phyloP scores from a whole-genome alignment of 2,113 vertebrate genomes.

The Lagenorhynchus albirostris region DNA sequence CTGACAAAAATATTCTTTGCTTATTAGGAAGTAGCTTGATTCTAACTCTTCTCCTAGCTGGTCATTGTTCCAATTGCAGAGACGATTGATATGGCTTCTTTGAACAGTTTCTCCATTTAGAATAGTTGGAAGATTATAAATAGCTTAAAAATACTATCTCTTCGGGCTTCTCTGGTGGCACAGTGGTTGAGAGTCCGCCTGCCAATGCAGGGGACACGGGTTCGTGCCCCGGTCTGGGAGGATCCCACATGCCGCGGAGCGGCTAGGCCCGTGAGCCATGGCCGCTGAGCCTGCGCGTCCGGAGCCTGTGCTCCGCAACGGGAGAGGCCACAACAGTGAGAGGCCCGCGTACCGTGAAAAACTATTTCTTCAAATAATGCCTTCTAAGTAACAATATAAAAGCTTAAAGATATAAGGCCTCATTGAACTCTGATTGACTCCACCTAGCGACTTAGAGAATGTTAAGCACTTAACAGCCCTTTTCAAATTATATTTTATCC shows the following conservation, averaged over 20 bases:
- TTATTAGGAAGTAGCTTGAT: constrained; percentile 7
- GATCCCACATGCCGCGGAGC: too few relatives aligned
- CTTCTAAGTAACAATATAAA: neutral
- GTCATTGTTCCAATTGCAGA: neutral
- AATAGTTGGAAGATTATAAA: neutral
- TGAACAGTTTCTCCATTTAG: constrained; percentile 15
- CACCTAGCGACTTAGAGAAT: constrained; percentile 2
- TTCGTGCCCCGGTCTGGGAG: too few relatives aligned
- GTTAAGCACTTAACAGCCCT: neutral
- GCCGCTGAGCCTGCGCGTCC: too few relatives aligned
- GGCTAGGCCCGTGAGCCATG: too few relatives aligned
- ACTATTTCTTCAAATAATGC: constrained; percentile 1
- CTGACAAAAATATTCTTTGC: constrained; percentile 15
- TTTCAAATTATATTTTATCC: constrained; percentile 47
- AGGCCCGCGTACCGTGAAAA: too few relatives aligned
- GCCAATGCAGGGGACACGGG: too few relatives aligned
- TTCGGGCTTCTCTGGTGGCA: neutral
- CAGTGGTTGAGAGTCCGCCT: too few relatives aligned
- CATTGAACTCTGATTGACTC: neutral
- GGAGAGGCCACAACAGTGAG: too few relatives aligned
- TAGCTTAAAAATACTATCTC: neutral
- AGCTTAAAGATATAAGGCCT: neutral
- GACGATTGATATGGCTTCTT: neutral
- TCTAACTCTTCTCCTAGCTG: neutral
- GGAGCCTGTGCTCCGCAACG: too few relatives aligned